Conservation (phyloP, 2,113 vertebrate species). For the Charina bottae region DNA sequence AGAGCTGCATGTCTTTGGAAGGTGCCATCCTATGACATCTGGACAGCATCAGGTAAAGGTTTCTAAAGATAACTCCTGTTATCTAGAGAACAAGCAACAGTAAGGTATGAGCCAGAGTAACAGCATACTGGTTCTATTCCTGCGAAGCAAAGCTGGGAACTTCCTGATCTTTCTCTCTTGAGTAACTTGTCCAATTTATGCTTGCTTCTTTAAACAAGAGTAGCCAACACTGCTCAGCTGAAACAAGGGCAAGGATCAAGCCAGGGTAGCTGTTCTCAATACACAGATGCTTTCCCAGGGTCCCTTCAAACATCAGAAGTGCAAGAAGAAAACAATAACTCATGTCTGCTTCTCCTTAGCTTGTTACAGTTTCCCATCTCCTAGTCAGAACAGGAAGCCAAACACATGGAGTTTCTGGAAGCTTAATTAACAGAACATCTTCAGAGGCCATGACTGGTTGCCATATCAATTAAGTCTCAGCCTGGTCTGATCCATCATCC, state of each 20-base stretch:
- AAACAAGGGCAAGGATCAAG: neutral
- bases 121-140: neutral
- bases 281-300: no score
- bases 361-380: neutral
- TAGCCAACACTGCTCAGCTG: neutral
- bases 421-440: neutral
- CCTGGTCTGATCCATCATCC: neutral
- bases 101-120: neutral
- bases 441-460: neutral
- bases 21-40: neutral
- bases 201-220: neutral
- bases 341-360: neutral
- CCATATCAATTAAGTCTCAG: neutral
- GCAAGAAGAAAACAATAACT: neutral
- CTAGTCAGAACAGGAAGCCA: neutral
- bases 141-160: neutral
- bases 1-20: neutral
- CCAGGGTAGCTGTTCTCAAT: neutral
- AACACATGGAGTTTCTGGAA: neutral
- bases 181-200: neutral
- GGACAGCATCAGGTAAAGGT: neutral
- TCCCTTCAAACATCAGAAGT: neutral
- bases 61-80: neutral
- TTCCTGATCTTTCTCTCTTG: neutral
- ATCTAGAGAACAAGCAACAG: neutral